Percentiles rank a stretch among this genome's conserved stretches.
Evolutionary conservation across 2,888 invertebrate genomes (phyloP).

Genomic region (Antheraea assamensis): DNA sequence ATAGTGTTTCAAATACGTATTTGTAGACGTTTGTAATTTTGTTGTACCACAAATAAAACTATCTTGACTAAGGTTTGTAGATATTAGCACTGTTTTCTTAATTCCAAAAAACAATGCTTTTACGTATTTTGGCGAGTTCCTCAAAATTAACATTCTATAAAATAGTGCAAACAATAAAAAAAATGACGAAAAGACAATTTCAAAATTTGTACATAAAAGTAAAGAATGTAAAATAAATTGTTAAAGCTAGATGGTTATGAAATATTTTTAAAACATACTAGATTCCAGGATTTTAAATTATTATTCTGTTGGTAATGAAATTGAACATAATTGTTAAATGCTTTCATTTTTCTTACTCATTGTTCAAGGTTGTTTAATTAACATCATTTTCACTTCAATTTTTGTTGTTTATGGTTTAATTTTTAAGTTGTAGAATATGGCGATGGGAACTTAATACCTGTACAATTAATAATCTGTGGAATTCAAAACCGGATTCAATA

Average conservation of each 20-base stretch:
- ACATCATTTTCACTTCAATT: no score
- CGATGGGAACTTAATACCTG: no score
- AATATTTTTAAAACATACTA: neutral
- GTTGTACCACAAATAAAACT: constrained; percentile 44
- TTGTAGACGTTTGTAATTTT: constrained; percentile 42
- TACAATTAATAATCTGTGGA: no score
- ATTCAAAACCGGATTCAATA: neutral
- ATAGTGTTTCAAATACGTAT: constrained; percentile 56
- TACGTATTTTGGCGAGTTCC: neutral
- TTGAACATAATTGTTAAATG: no score
- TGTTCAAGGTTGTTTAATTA: no score
- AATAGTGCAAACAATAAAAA: neutral
- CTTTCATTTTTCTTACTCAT: no score
- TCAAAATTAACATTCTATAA: neutral
- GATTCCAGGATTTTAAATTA: neutral
- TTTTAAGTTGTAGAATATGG: neutral
- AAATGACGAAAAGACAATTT: neutral
- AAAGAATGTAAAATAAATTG: neutral
- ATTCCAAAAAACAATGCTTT: neutral
- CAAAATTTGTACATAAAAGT: neutral
- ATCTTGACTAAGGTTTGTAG: constrained; percentile 35
- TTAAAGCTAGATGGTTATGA: neutral
- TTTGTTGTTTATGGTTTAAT: neutral
- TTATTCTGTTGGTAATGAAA: no score
- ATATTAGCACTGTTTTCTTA: neutral